These are phyloP conservation scores for Burhinus oedicnemus DNA, from an alignment of 2,113 vertebrate genomes.

Conservation along the genomic window DNA sequence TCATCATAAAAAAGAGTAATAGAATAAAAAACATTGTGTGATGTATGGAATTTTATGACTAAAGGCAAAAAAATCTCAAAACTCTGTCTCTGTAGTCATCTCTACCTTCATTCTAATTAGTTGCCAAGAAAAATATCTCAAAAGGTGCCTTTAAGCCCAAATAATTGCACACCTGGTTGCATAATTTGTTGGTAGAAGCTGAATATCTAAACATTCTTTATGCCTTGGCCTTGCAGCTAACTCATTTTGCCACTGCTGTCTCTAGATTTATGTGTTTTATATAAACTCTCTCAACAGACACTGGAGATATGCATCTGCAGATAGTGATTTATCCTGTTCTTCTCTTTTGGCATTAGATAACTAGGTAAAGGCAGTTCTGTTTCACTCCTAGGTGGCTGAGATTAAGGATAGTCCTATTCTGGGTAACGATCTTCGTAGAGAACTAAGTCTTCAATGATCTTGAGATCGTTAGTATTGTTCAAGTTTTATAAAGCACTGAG, in stretches of 20 bases:
- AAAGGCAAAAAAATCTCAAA: neutral
- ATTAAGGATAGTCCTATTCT: neutral
- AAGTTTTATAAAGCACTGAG: neutral
- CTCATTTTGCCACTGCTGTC: neutral
- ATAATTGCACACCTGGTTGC: neutral
- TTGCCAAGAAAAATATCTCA: neutral
- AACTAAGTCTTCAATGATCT: neutral
- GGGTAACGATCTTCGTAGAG: neutral
- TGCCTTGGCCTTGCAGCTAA: neutral
- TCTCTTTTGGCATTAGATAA: neutral
- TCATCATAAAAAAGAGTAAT: conserved; percentile 32
- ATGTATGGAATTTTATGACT: neutral
- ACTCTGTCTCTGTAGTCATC: neutral
- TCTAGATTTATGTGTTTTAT: neutral
- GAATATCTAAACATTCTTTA: neutral
- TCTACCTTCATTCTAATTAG: neutral
- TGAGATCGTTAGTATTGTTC: neutral
- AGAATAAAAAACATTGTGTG: neutral
- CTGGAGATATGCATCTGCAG: neutral
- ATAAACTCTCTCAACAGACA: neutral
- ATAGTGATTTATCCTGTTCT: neutral
- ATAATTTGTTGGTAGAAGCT: neutral
- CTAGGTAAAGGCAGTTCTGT: neutral
- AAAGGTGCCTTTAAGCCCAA: neutral
- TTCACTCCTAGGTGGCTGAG: neutral